Evolutionary conservation across 2,797 vertebrate genomes (phyloP).

Genomic region (Lycodopsis pacificus): DNA sequence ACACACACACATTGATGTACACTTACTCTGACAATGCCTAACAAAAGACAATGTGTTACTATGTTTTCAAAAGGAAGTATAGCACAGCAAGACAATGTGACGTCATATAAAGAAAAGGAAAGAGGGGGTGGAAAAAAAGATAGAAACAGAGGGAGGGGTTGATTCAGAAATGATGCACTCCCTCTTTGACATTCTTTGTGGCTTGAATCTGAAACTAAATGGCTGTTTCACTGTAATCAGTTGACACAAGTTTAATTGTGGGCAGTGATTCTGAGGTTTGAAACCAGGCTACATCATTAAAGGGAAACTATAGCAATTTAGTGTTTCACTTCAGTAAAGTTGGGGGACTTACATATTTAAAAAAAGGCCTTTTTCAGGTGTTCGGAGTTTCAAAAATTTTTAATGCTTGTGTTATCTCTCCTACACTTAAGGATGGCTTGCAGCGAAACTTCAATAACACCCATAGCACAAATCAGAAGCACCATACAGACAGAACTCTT

Average conservation of each 20-base stretch:
- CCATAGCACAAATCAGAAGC: no score
- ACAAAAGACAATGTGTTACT: conserved; percentile 48
- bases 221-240: not conserved
- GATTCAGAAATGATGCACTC: not conserved
- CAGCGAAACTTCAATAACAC: no score
- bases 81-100: not conserved
- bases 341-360: no score
- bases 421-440: no score
- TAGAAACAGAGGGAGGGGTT: not conserved
- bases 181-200: not conserved
- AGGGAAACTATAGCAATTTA: not conserved
- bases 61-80: not conserved
- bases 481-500: not conserved
- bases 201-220: not conserved
- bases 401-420: not conserved
- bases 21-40: conserved; percentile 4
- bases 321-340: not conserved
- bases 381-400: not conserved
- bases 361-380: no score
- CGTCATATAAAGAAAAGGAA: not conserved
- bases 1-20: conserved; percentile 19
- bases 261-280: conserved; percentile 1
- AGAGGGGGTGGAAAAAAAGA: not conserved
- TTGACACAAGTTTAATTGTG: not conserved
- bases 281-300: not conserved